phyloP scores from a whole-genome alignment of 2,113 vertebrate genomes.

The Lamprologus sp. region DNA sequence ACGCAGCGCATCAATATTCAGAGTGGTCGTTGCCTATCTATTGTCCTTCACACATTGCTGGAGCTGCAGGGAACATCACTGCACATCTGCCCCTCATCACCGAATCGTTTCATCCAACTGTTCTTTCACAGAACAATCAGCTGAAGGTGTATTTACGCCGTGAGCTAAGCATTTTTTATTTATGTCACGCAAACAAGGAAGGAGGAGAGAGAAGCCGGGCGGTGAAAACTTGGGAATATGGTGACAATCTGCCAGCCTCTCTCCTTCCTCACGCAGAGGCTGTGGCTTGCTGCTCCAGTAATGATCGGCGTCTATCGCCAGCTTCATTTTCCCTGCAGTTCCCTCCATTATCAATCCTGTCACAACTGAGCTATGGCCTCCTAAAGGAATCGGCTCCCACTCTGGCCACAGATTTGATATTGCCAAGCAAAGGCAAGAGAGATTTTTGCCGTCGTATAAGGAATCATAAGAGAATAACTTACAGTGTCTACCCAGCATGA shows the following conservation, averaged over 20 bases:
- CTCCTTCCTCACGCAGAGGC: background rate
- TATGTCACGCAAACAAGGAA: background rate
- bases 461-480: background rate
- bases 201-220: background rate
- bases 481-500: background rate
- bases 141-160: slow-evolving; percentile 5
- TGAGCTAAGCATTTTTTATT: slow-evolving; percentile 17
- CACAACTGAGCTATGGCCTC: slow-evolving; percentile 23
- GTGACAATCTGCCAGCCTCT: background rate
- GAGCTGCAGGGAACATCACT: background rate
- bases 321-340: slow-evolving; percentile 1
- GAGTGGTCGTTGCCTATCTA: background rate
- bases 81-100: slow-evolving; percentile 4
- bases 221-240: background rate
- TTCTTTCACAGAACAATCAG: background rate
- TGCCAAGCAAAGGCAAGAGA: background rate
- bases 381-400: background rate
- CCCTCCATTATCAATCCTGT: slow-evolving; percentile 17
- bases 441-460: background rate
- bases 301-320: background rate
- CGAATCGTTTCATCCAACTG: background rate
- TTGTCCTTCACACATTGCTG: slow-evolving; percentile 1
- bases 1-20: background rate
- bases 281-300: background rate
- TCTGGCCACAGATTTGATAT: background rate